Conservation (phyloP, 1,140 invertebrate genomes). For the Lordiphosa mommai region DNA sequence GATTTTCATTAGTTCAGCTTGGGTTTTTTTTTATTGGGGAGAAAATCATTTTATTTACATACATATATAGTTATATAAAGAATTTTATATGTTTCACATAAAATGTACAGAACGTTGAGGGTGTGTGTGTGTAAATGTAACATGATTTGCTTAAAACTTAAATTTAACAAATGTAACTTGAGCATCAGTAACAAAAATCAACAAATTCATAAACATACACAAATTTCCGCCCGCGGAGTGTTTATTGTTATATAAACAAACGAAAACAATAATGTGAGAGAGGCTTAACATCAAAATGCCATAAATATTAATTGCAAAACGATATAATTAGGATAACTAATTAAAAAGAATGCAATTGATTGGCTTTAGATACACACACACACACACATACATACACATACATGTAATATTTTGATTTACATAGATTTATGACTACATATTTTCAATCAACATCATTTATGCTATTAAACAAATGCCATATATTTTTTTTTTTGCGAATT, state of each 20-base stretch:
- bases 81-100: constrained; percentile 15
- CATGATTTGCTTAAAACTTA: constrained; percentile 29
- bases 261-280: background rate
- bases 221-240: constrained; percentile 59
- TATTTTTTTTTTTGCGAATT: constrained; percentile 18
- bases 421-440: constrained; percentile 28
- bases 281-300: constrained; percentile 6
- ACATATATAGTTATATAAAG: constrained; percentile 34
- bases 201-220: background rate
- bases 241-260: constrained; percentile 3
- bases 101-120: constrained; percentile 45
- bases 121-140: constrained; percentile 9
- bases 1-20: constrained; percentile 35
- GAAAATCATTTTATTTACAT: constrained; percentile 60
- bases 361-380: constrained; percentile 6
- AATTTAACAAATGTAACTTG: constrained; percentile 22
- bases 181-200: constrained; percentile 20
- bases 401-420: constrained; percentile 35
- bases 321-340: constrained; percentile 3
- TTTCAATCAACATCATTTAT: constrained; percentile 58
- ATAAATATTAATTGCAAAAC: constrained; percentile 8
- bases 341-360: constrained; percentile 21
- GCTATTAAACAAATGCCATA: constrained; percentile 48
- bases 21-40: constrained; percentile 15
- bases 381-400: constrained; percentile 20